A percentile compares a stretch with the other conserved stretches of the same genome.
These are phyloP conservation scores for Chloroclystis v-ata DNA, from an alignment of 2,888 invertebrate species.

Conservation along the genomic window DNA sequence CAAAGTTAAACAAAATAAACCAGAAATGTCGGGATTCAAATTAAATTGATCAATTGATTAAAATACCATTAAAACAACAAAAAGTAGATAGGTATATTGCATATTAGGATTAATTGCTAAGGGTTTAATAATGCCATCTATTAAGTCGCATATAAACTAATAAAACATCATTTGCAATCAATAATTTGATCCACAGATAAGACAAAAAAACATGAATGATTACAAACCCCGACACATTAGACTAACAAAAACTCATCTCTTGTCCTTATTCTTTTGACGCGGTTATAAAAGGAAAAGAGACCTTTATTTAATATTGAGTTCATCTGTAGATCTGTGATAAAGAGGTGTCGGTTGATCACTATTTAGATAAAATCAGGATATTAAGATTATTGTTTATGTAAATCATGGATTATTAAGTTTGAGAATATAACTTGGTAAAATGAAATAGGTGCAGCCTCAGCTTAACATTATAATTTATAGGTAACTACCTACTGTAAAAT, in stretches of 20 bases:
- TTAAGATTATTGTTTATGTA: not conserved
- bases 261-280: constrained; percentile 34
- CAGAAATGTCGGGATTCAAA: not conserved
- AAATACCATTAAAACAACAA: not conserved
- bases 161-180: constrained; percentile 24
- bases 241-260: constrained; percentile 22
- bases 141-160: constrained; percentile 12
- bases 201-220: constrained; percentile 16
- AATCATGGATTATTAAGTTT: not conserved
- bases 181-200: not conserved
- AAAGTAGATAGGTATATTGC: no score
- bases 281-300: constrained; percentile 45
- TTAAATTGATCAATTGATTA: no score
- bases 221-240: constrained; percentile 23
- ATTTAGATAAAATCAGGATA: constrained; percentile 33
- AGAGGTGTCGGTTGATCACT: constrained; percentile 28
- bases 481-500: no score
- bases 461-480: no score
- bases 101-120: no score
- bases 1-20: not conserved
- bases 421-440: no score
- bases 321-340: constrained; percentile 40
- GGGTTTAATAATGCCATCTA: constrained; percentile 7
- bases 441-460: no score
- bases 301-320: constrained; percentile 62